Evolutionary conservation across 2,888 invertebrate genomes (phyloP).

Genomic region (Zaprionus lineosus): DNA sequence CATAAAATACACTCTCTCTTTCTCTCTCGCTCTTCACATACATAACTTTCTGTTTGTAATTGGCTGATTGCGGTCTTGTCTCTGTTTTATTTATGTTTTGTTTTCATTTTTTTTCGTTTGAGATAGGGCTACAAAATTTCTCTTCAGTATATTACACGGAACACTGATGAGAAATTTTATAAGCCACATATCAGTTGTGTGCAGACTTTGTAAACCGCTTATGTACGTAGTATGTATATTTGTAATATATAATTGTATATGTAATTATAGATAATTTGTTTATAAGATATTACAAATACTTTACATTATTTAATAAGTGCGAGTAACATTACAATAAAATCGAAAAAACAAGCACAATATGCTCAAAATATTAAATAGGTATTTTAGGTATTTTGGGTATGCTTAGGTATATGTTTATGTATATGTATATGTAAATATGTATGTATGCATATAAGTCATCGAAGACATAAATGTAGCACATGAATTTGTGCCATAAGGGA

Average conservation of each 20-base stretch:
- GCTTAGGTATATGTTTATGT: conserved; percentile 25
- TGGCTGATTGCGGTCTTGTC: conserved; percentile 41
- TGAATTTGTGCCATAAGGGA: conserved; percentile 32
- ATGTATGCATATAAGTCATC: conserved; percentile 21
- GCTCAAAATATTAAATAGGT: conserved; percentile 56
- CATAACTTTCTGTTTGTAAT: conserved; percentile 32
- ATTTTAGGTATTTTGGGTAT: conserved; percentile 30
- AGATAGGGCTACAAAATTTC: conserved; percentile 17
- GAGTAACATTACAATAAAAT: conserved; percentile 73
- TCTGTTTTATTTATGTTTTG: too few species aligned
- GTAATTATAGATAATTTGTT: conserved; percentile 52
- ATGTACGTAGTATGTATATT: conserved; percentile 31
- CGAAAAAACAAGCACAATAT: conserved; percentile 65
- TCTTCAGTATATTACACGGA: conserved; percentile 13
- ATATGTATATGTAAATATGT: conserved; percentile 24
- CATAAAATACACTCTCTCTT: conserved; percentile 7
- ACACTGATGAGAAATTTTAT: conserved; percentile 9
- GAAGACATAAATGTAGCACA: conserved; percentile 28
- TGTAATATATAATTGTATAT: conserved; percentile 52
- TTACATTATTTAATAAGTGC: conserved; percentile 71
- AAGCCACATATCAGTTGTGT: conserved; percentile 20
- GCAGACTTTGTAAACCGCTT: conserved; percentile 39
- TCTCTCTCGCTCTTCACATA: conserved; percentile 18
- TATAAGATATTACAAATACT: conserved; percentile 55
- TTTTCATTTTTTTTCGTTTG: too few species aligned